Evolutionary conservation across 2,888 invertebrate genomes (phyloP), one percentile per base, ranked within the genome.

Genomic region (Netelia melanura): DNA sequence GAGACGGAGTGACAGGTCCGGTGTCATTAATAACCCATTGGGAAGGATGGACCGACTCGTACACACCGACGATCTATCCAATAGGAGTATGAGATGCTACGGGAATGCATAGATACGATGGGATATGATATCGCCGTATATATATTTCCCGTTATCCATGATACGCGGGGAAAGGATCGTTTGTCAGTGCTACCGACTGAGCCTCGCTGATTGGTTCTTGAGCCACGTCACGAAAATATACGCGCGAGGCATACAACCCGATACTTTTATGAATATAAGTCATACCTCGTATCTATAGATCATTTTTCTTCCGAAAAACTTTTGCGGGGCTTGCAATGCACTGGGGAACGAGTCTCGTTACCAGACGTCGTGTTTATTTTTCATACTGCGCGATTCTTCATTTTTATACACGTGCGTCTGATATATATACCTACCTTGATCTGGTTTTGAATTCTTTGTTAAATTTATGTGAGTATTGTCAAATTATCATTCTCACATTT

Each of bases 11-110:
- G 85, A 84, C 86, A 80, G 75, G 76, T 85, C 74, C 85, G 58
- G 81, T 48, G 83, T 90, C 90, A 89, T 92, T 91, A 91, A 92
- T 91, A 90, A 91, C 89, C 85, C 83, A 90, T 91, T 87, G 87
- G 82, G 83, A 81, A 88, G 88, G 84, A 86, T 85, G 85, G 84
- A 86, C 87, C 83, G 88, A 87, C 87, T 86, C 72, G 64, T 84
- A 86, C 76, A 84, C 52, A 86, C 83, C 81, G 76, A 67, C 56
- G 70, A 52, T 68, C 21, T 71, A 72, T 68, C 25, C 23, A 77
- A 67, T 61, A n/a, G 38, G 38, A 52, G 56, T 44, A 44, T 77
- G 61, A 81, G 52, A 61, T 71, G 62, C 64, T 70, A 25, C 38
- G 44, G 21, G 38, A 56, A 56, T 56, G 77, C 79, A 68, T 65